Evolutionary conservation across 2,888 invertebrate species (phyloP).

Genomic region (Tetragonisca angustula): DNA sequence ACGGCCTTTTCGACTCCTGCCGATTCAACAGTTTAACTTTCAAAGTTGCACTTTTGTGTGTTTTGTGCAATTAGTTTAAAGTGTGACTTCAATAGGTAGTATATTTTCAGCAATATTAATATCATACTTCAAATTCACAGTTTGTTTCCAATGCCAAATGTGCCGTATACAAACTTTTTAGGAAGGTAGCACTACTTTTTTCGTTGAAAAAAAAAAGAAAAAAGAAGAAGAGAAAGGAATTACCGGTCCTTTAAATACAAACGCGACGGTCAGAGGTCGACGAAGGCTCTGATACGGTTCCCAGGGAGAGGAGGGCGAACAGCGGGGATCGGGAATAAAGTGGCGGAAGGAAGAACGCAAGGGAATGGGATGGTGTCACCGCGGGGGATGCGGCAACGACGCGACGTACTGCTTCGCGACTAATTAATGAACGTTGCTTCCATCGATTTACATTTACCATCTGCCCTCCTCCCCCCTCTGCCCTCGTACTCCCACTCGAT

Average conservation of each 20-base stretch:
- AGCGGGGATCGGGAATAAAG: constrained; percentile 20
- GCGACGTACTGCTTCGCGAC: constrained; percentile 79
- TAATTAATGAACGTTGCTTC: constrained; percentile 83
- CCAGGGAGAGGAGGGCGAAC: background rate
- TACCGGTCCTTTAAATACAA: background rate
- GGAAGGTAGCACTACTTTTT: no score
- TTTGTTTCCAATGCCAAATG: no score
- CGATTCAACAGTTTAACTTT: no score
- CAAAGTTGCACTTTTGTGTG: no score
- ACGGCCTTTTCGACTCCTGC: constrained; percentile 8
- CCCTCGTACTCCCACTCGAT: constrained; percentile 19
- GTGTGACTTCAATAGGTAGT: no score
- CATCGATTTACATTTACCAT: constrained; percentile 83
- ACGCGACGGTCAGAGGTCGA: constrained; percentile 1
- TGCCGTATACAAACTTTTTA: no score
- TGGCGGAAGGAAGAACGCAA: constrained; percentile 34
- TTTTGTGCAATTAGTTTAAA: no score
- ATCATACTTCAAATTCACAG: no score
- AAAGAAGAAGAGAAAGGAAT: no score
- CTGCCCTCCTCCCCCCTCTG: constrained; percentile 47
- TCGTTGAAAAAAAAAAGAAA: no score
- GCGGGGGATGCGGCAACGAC: constrained; percentile 42
- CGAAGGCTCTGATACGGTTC: constrained; percentile 12
- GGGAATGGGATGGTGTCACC: constrained; percentile 28
- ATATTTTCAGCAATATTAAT: no score